Percentiles rank a stretch among this genome's conserved stretches.
These are phyloP conservation scores for Dichetophora obliterata DNA, from an alignment of 2,888 invertebrate species.

Conservation along the genomic window DNA sequence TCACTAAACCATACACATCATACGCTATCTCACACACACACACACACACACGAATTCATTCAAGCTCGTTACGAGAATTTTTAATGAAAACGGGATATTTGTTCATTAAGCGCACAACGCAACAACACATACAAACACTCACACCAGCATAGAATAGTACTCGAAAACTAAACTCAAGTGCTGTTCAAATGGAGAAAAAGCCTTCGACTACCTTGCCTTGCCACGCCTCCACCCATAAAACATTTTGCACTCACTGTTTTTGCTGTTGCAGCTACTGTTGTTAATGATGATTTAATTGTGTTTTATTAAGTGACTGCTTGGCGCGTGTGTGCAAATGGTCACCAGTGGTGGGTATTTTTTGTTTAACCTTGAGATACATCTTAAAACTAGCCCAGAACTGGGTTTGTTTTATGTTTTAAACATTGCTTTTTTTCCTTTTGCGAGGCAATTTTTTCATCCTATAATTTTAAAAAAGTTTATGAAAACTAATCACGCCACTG, in stretches of 20 bases:
- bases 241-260: not conserved
- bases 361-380: not conserved
- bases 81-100: conserved; percentile 42
- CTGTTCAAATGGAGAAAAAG: not conserved
- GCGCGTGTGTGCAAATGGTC: not conserved
- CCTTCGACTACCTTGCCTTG: not conserved
- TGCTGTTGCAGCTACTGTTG: conserved; percentile 21
- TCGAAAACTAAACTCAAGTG: conserved; percentile 8
- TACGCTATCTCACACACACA: not conserved
- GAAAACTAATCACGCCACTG: too few species aligned
- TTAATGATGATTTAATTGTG: conserved; percentile 44
- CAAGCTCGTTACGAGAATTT: conserved; percentile 16
- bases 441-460: too few species aligned
- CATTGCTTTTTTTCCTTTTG: too few species aligned
- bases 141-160: not conserved
- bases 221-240: not conserved
- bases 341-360: not conserved
- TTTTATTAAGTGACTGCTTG: conserved; percentile 34
- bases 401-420: not conserved
- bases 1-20: not conserved
- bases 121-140: conserved; percentile 14
- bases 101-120: conserved; percentile 35
- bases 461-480: too few species aligned
- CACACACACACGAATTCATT: not conserved
- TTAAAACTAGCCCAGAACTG: not conserved